These are phyloP conservation scores for Heliconius erato DNA, from an alignment of 2,888 invertebrate genomes.

Conservation along the genomic window DNA sequence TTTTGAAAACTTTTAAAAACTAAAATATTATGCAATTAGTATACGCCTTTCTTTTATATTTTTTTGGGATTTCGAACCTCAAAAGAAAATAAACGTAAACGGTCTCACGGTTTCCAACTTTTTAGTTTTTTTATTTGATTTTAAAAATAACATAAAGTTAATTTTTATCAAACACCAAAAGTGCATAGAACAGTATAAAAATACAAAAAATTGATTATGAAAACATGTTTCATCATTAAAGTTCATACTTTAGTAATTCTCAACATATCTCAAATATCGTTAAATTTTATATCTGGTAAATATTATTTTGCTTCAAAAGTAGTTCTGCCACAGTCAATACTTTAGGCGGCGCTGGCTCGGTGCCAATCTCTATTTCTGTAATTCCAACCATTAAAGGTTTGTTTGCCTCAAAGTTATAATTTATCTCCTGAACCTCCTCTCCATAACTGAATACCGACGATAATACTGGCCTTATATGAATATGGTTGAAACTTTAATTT, in stretches of 20 bases:
- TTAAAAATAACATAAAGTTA: background rate
- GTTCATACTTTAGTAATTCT: slow-evolving; percentile 7
- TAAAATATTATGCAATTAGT: no score
- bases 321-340: slow-evolving; percentile 35
- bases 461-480: slow-evolving; percentile 14
- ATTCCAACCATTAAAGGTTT: slow-evolving; percentile 46
- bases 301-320: slow-evolving; percentile 28
- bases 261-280: slow-evolving; percentile 3
- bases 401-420: slow-evolving; percentile 42
- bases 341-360: slow-evolving; percentile 33
- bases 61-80: no score
- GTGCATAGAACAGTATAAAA: background rate
- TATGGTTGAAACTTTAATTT: slow-evolving; percentile 18
- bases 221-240: slow-evolving; percentile 14
- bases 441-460: slow-evolving; percentile 19
- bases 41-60: no score
- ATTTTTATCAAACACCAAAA: background rate
- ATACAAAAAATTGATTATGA: background rate
- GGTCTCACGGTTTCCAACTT: no score
- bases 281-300: slow-evolving; percentile 13
- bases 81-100: no score
- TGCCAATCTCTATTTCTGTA: slow-evolving; percentile 44
- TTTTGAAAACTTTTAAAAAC: no score
- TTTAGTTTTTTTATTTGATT: no score
- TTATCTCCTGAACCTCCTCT: slow-evolving; percentile 30